Conservation (phyloP, 2,888 invertebrate species). For the Ophion slaviceki region DNA sequence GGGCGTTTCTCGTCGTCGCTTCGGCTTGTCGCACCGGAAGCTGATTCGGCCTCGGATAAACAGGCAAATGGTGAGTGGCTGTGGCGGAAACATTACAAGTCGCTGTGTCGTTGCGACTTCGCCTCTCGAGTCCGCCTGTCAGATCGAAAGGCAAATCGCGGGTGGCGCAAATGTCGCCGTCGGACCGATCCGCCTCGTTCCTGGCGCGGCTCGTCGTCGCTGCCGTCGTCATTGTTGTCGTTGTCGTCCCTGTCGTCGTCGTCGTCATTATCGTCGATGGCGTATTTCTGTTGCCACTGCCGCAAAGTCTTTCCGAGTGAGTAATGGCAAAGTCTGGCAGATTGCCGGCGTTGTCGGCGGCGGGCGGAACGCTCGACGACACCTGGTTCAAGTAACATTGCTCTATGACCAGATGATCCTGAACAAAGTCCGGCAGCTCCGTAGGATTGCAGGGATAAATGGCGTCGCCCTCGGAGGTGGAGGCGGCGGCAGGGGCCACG, state of each 20-base stretch:
- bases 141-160: conserved; percentile 76
- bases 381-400: conserved; percentile 87
- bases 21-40: conserved; percentile 33
- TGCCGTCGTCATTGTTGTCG: too few species aligned
- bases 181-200: conserved; percentile 24
- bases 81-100: background rate
- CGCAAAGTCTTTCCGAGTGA: conserved; percentile 78
- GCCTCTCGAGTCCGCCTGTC: conserved; percentile 74
- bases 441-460: conserved; percentile 86
- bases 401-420: conserved; percentile 93
- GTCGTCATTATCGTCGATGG: background rate
- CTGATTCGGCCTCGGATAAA: conserved; percentile 33
- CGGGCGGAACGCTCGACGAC: conserved; percentile 79
- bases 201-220: background rate
- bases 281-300: background rate
- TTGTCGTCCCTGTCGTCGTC: too few species aligned
- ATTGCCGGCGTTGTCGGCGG: conserved; percentile 86
- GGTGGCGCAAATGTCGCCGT: background rate
- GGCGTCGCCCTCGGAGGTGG: conserved; percentile 85
- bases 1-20: background rate
- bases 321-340: conserved; percentile 89
- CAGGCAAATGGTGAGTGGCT: background rate
- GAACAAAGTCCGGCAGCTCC: conserved; percentile 93
- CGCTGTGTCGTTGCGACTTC: conserved; percentile 47
- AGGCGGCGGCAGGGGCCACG: conserved; percentile 84